Base-by-base conservation (phyloP, 2,888 invertebrate species). In the Onchidella celtica region DNA sequence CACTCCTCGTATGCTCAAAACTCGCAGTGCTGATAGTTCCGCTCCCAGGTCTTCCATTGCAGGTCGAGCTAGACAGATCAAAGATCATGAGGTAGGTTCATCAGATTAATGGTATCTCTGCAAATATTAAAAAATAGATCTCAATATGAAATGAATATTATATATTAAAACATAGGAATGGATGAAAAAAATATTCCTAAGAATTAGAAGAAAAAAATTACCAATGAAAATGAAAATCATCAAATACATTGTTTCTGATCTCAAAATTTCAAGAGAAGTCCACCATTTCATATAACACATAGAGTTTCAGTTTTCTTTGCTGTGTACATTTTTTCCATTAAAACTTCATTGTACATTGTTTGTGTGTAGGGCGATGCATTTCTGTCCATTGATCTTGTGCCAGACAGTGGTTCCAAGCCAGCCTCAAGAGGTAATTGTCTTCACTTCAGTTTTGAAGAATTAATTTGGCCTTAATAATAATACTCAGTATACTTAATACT, bases 51-150 rank as follows among this genome's bases (percentile, higher is more conserved):
- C 79, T n/a, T 73, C 79, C 2, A 79, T 72, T 29, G 63, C 79
- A 6, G 65, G 79, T 63, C 59, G 74, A 17, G 74, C 79, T 9
- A 36, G 79, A 55, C 73, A 55, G 21, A 57, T 80, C n/a, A 80
- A 80, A 55, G 66, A 73, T 21, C 65, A 74, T 57, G 79, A 80
- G 66, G 79, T 79, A 76, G n/a, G 24, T 24, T 38, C 2, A 70
- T 3, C 2, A n/a, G 21, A 3, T 4, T 59, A 57, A 57, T 3
- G 11, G 17, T 57, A n/a, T 57, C 21, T 57, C 21, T 57, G 21
- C 24, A 21, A 57, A 3, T n/a, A n/a, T n/a, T n/a, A n/a, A n/a
- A n/a, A n/a, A n/a, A n/a, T n/a, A n/a, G n/a, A n/a, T n/a, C n/a
- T n/a, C n/a, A n/a, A n/a, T n/a, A n/a, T n/a, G n/a, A n/a, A n/a